These are phyloP conservation scores for Nomada lathburiana DNA, from an alignment of 2,888 invertebrate genomes.

Conservation along the genomic window DNA sequence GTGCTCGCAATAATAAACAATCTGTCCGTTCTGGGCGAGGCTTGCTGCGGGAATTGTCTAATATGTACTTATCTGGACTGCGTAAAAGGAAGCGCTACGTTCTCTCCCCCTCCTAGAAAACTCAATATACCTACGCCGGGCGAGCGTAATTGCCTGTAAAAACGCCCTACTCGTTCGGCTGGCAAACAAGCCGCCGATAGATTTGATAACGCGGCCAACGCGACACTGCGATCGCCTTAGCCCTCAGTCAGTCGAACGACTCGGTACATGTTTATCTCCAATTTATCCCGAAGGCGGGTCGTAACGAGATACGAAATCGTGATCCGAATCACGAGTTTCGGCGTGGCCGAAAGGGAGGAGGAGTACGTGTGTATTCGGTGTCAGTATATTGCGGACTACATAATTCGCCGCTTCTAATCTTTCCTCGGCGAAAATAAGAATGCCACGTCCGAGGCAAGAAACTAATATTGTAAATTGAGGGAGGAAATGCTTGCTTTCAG, in stretches of 20 bases:
- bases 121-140: too few species aligned
- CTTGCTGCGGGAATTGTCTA: not conserved
- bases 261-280: slow-evolving; percentile 36
- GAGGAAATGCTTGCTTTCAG: slow-evolving; percentile 49
- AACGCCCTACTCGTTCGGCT: not conserved
- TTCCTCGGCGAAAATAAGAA: too few species aligned
- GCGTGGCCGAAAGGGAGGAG: slow-evolving; percentile 6
- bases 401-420: too few species aligned
- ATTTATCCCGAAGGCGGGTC: slow-evolving; percentile 58
- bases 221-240: not conserved
- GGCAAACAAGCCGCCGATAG: not conserved
- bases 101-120: too few species aligned
- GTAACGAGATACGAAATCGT: slow-evolving; percentile 63
- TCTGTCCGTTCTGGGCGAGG: not conserved
- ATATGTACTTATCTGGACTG: slow-evolving; percentile 7
- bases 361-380: too few species aligned
- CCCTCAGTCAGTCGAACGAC: not conserved
- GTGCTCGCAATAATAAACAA: slow-evolving; percentile 47
- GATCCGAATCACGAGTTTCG: slow-evolving; percentile 24
- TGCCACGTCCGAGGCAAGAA: too few species aligned
- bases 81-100: not conserved
- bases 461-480: not conserved
- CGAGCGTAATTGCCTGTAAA: slow-evolving; percentile 10
- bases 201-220: slow-evolving; percentile 10
- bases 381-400: too few species aligned